These are phyloP conservation scores for Lepidocolaptes lacrymiger DNA, from an alignment of 2,797 vertebrate species.

Conservation along the genomic window DNA sequence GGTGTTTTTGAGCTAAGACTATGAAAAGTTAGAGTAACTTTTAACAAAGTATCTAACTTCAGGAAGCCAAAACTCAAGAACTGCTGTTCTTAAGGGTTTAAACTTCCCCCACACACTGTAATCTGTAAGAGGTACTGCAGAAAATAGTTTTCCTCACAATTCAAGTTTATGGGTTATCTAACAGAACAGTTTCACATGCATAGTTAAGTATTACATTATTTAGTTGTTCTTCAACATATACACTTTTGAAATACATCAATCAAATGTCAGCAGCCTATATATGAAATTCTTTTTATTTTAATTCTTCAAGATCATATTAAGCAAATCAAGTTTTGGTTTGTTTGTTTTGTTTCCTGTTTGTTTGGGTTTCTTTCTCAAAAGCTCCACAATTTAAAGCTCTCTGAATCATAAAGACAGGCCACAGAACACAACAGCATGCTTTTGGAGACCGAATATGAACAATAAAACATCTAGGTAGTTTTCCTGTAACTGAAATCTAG, in stretches of 20 bases:
- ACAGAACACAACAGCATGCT: not conserved
- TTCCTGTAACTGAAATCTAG: not conserved
- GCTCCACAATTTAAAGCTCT: not conserved
- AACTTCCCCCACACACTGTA: accelerated
- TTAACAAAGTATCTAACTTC: not conserved
- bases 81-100: not conserved
- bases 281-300: not conserved
- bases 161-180: not conserved
- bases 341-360: not conserved
- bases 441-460: not conserved
- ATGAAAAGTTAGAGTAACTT: not conserved
- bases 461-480: not conserved
- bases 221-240: not conserved
- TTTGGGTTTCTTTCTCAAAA: not conserved
- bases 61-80: conserved; percentile 20
- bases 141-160: not conserved
- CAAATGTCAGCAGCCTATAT: not conserved
- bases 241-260: not conserved
- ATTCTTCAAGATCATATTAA: not conserved
- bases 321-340: not conserved
- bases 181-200: not conserved
- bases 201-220: not conserved
- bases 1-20: conserved; percentile 5
- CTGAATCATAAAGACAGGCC: not conserved
- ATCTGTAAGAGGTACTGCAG: not conserved